A percentile compares a stretch with the other conserved stretches of the same genome.
Conservation (phyloP, 2,113 vertebrate genomes). For the Sebastes fasciatus region DNA sequence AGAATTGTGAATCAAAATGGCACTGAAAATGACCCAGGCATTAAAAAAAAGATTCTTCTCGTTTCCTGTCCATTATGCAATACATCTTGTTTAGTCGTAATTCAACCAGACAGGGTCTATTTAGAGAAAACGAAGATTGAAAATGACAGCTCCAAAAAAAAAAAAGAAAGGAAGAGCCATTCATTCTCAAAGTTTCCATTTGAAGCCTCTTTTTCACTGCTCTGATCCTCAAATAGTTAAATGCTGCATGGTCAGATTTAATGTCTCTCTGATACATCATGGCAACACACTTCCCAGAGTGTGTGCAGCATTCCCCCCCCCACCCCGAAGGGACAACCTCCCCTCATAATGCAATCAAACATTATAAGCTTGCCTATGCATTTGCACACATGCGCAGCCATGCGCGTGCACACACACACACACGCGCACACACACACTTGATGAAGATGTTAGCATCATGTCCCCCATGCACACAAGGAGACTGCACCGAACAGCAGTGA, state of each 20-base stretch:
- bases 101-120: constrained; percentile 2
- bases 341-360: constrained; percentile 68
- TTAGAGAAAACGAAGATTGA: constrained; percentile 21
- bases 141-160: constrained; percentile 6
- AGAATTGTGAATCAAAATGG: constrained; percentile 15
- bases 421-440: constrained; percentile 38
- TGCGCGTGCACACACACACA: constrained; percentile 1
- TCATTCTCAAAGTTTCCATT: constrained; percentile 53
- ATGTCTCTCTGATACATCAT: constrained; percentile 70
- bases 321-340: constrained; percentile 51
- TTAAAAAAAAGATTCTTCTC: not conserved
- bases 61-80: constrained; percentile 22
- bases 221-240: constrained; percentile 75
- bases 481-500: constrained; percentile 69
- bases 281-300: constrained; percentile 70
- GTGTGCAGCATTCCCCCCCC: constrained; percentile 58
- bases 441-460: constrained; percentile 70
- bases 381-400: constrained; percentile 28
- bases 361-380: constrained; percentile 44
- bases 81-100: constrained; percentile 29
- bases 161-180: not conserved
- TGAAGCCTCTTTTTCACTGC: constrained; percentile 23
- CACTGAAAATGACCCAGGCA: constrained; percentile 19
- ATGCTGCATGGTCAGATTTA: constrained; percentile 81
- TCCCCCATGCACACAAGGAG: constrained; percentile 72